phyloP scores from a whole-genome alignment of 2,113 vertebrate species.

The Podiceps cristatus region DNA sequence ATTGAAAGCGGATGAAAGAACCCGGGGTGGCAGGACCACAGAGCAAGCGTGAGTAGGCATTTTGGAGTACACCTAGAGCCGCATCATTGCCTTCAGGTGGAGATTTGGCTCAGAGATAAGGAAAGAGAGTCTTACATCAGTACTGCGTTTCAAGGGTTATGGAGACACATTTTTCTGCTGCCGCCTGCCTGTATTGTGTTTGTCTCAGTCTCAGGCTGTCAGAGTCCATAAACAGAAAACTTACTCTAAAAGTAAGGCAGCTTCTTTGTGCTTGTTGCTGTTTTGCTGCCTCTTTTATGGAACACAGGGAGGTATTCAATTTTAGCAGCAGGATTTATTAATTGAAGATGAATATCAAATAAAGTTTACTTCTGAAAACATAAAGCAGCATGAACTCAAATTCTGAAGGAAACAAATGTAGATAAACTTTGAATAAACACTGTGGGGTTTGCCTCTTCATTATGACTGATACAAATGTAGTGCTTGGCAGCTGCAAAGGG shows the following conservation, averaged over 20 bases:
- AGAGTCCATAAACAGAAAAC: conserved; percentile 19
- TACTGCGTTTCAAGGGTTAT: not conserved
- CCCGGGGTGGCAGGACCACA: not conserved
- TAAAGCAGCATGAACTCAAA: not conserved
- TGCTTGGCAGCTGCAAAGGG: not conserved
- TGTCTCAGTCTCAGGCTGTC: not conserved
- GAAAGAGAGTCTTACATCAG: not conserved
- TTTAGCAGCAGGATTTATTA: conserved; percentile 35
- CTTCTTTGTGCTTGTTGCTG: not conserved
- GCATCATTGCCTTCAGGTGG: not conserved
- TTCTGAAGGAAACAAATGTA: not conserved
- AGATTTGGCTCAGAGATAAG: not conserved
- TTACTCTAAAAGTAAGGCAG: not conserved
- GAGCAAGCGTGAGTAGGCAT: not conserved
- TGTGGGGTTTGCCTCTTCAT: not conserved
- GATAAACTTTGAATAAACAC: not conserved
- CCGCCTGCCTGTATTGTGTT: not conserved
- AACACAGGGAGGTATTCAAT: not conserved
- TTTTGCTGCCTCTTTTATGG: not conserved
- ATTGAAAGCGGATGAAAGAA: not conserved
- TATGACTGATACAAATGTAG: not conserved
- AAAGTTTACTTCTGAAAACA: conserved; percentile 19
- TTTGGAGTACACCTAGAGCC: not conserved
- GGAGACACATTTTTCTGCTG: not conserved
- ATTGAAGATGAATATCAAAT: conserved; percentile 20